Evolutionary conservation across 2,797 vertebrate species (phyloP).

Genomic region (Nyctibius grandis): DNA sequence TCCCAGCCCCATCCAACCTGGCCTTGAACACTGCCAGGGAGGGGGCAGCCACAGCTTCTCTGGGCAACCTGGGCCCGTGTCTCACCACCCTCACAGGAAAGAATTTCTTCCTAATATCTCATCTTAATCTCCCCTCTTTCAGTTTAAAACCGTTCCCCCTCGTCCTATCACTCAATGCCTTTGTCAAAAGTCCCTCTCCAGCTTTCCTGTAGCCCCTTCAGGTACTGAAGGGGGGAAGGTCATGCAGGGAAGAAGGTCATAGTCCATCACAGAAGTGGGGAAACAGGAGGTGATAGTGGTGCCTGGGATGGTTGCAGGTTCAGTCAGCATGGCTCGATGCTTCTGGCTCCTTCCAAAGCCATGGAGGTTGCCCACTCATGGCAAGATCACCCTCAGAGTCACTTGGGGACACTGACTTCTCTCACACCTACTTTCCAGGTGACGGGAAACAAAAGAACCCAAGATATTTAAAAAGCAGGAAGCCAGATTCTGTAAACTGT

Average conservation of each 20-base stretch:
- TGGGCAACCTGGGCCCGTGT: too few species aligned
- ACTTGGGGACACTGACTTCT: background rate
- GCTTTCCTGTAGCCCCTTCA: too few species aligned
- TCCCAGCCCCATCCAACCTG: too few species aligned
- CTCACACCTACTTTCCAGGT: slow-evolving; percentile 18
- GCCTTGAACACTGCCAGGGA: too few species aligned
- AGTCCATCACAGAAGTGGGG: background rate
- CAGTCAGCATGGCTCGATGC: accelerated
- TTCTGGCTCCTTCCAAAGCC: background rate
- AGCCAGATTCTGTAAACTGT: slow-evolving; percentile 46
- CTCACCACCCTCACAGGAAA: too few species aligned
- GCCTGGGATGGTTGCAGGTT: background rate
- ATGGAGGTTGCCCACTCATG: accelerated
- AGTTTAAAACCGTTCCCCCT: too few species aligned
- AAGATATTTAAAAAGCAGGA: slow-evolving; percentile 38
- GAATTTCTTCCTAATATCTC: too few species aligned
- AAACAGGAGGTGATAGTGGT: background rate
- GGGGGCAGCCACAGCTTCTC: too few species aligned
- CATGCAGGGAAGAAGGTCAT: accelerated
- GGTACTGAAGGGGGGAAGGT: too few species aligned
- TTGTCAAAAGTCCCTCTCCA: too few species aligned
- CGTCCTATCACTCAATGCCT: too few species aligned
- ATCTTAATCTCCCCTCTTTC: too few species aligned
- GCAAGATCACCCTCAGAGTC: background rate
- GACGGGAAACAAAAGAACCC: background rate